Evolutionary conservation across 2,797 vertebrate genomes (phyloP), one percentile per base, ranked within the genome.

Genomic region (Protosalanx chinensis): DNA sequence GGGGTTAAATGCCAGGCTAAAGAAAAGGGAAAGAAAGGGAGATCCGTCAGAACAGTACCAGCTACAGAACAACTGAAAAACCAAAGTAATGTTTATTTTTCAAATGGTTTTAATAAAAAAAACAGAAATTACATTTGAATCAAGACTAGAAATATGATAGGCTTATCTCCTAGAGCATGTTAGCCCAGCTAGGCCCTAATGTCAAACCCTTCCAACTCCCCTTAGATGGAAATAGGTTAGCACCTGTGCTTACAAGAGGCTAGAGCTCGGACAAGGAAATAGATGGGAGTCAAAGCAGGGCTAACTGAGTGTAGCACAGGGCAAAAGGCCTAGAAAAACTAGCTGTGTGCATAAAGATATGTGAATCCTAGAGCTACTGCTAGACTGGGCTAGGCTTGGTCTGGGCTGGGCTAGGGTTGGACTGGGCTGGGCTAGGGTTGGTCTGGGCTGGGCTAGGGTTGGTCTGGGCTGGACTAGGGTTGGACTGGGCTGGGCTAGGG

Each of bases 1-100:
- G 1, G 51, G 18, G 18, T 41, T 12, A 41, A 53, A 53, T 16
- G 51, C 65, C 35, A 68, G 65, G 70, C 15, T 16, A 57, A 62
- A 20, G 74, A 75, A 61, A 63, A 64, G 61, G 64, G 68, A 79
- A 65, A 59, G 63, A 59, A 57, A 75, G 30, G 70, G 60, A 85
- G 77, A 61, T 6, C 20, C 23, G 56, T 74, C 72, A 75, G 61
- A 67, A 59, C 23, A 63, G 70, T n/a, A 23, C 37, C 5, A 27
- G 20, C n/a, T 7, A 59, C 18, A 61, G 41, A 70, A 61, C 8
- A 23, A 61, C 13, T 33, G 46, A 18, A 61, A 30, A 23, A 66
- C 3, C n/a, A 63, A 57, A 35, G 60, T 27, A 6, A 16, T n/a
- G 51, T 53, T 53, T n/a, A 32, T 65, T 58, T 29, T 64, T 65